Evolutionary conservation across 2,113 vertebrate species (phyloP), one percentile per base, ranked within the genome.

Genomic region (Junco hyemalis): DNA sequence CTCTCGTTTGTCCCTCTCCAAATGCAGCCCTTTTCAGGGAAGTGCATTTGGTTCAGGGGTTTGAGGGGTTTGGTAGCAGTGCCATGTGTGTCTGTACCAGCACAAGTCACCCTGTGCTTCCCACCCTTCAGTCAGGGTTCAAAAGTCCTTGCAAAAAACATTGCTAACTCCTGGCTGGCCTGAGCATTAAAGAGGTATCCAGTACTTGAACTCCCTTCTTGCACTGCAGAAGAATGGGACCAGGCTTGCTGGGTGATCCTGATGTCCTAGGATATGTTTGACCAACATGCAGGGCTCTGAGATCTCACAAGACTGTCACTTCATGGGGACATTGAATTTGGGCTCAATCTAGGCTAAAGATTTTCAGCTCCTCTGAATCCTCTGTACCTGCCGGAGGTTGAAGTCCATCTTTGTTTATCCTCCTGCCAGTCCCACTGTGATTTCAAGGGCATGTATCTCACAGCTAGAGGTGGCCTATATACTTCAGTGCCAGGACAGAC

Each of bases 361-460:
- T 81, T 88, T 88, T 89, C 56, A 59, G 0, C 63, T 86, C 51
- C 47, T 81, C 65, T 63, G 51, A 89, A 90, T 81, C 24, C 51
- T 70, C 68, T 86, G 4, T 77, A 42, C 64, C 60, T 70, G 64
- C 76, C 68, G 76, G 85, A 90, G 17, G 42, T 36, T 92, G 79
- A 86, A 81, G 47, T 74, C 50, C 2, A 1, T 71, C 31, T 80
- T 88, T 65, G 42, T 83, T 96, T 90, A 81, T 95, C 44, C 76
- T 90, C 44, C 85, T 88, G 60, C 68, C 66, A 45, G 69, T 92
- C 72, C 78, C 79, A 78, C 82, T 90, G 90, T 31, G 50, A 86
- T 88, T 92, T 81, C 93, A 90, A 96, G 94, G 93, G 38, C 85
- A 54, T n/a, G 54, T 77, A 40, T 80, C 85, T 83, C 79, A 59